Percentiles rank a stretch among this genome's conserved stretches.
These are phyloP conservation scores for Sminthurinus aureus DNA, from an alignment of 2,888 invertebrate species.

Conservation along the genomic window DNA sequence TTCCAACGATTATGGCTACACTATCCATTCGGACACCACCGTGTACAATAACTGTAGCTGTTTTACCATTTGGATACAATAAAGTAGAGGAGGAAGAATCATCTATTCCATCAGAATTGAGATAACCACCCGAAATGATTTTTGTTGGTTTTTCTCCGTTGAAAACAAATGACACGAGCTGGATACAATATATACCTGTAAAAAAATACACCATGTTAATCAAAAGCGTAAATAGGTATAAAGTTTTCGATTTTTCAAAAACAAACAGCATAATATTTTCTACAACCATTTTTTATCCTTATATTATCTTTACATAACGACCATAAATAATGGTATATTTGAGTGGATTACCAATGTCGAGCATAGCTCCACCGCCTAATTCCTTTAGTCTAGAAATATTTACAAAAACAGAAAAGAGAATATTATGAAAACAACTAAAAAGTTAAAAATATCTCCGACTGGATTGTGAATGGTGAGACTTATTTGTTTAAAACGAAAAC, in stretches of 20 bases:
- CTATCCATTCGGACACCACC: constrained; percentile 66
- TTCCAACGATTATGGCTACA: constrained; percentile 73
- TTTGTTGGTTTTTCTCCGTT: constrained; percentile 71
- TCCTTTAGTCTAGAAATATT: constrained; percentile 68
- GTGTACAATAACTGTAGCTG: constrained; percentile 69
- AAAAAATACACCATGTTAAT: not conserved
- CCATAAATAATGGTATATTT: no score
- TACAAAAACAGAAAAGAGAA: not conserved
- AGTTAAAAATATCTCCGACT: not conserved
- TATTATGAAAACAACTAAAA: no score
- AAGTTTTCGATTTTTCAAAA: no score
- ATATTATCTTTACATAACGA: no score
- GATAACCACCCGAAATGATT: constrained; percentile 73
- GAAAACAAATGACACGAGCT: constrained; percentile 68
- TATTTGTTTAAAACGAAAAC: not conserved
- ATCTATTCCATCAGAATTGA: constrained; percentile 79
- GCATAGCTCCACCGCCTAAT: constrained; percentile 77
- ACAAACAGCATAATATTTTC: no score
- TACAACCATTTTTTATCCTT: no score
- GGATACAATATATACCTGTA: constrained; percentile 70
- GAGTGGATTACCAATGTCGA: constrained; percentile 79
- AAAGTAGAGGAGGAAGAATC: constrained; percentile 72
- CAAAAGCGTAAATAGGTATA: no score
- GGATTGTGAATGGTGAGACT: no score
- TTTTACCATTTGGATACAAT: constrained; percentile 71